Evolutionary conservation across 1,140 invertebrate genomes (phyloP).

Genomic region (Galendromus occidentalis): DNA sequence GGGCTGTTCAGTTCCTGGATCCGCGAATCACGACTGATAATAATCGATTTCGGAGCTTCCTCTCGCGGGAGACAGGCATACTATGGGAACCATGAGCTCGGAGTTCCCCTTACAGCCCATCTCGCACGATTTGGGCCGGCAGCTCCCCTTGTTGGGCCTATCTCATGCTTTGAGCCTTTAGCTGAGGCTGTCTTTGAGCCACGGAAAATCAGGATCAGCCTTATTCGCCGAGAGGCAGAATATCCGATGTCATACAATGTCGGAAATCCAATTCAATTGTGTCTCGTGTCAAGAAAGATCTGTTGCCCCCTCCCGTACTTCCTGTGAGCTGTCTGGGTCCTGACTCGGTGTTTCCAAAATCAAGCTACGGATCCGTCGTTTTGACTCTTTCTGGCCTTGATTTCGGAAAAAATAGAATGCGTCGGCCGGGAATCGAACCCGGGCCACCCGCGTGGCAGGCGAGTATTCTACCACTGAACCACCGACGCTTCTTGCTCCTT

Average conservation of each 20-base stretch:
- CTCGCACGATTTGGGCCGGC: no score
- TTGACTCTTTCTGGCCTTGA: background rate
- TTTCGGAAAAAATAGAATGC: constrained; percentile 19
- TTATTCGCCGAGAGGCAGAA: no score
- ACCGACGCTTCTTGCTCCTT: constrained; percentile 27
- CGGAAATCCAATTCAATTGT: background rate
- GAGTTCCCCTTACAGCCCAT: no score
- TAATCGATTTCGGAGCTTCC: background rate
- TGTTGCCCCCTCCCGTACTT: background rate
- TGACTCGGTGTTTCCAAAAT: background rate
- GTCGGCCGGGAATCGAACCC: constrained; percentile 36
- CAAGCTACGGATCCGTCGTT: background rate
- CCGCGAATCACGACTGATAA: background rate
- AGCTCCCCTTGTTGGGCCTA: no score
- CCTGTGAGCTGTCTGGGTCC: no score
- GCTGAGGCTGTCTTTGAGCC: no score
- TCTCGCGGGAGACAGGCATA: no score
- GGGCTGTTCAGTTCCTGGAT: background rate
- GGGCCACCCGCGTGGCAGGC: constrained; percentile 34
- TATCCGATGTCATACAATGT: background rate
- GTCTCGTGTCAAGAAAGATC: background rate
- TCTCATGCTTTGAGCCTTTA: no score
- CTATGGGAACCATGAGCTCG: no score
- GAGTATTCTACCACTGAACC: constrained; percentile 37
- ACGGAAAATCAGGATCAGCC: no score